Percentiles rank a stretch among this genome's conserved stretches.
Evolutionary conservation across 2,113 vertebrate genomes (phyloP).

Genomic region (Rallus limicola): DNA sequence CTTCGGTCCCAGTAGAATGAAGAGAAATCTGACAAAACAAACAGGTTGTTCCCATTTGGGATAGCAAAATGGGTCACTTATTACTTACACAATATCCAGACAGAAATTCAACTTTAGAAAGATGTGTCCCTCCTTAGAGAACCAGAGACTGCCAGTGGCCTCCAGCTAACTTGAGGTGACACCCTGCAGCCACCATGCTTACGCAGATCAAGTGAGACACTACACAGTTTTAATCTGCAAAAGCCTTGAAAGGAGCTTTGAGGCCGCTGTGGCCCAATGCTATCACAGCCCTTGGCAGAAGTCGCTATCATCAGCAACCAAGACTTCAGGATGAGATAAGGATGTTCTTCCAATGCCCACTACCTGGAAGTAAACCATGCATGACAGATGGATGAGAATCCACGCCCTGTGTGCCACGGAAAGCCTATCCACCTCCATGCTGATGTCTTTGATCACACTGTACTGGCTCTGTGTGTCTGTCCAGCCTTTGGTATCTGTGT

Average conservation of each 20-base stretch:
- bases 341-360: too few species aligned
- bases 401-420: neutral
- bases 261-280: neutral
- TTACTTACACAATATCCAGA: neutral
- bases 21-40: constrained; percentile 87
- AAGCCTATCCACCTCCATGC: neutral
- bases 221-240: neutral
- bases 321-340: neutral
- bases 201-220: neutral
- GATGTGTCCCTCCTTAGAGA: neutral
- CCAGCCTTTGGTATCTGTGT: too few species aligned
- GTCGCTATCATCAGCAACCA: neutral
- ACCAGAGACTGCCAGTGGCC: neutral
- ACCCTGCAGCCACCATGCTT: neutral
- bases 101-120: neutral
- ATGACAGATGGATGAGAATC: neutral
- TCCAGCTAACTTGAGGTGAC: neutral
- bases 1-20: constrained; percentile 96
- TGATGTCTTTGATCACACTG: too few species aligned
- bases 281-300: neutral
- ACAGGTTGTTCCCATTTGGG: neutral
- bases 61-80: neutral
- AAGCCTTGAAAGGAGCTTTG: neutral
- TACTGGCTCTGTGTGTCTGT: neutral
- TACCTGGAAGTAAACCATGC: neutral